Percentiles rank a stretch among this genome's conserved stretches.
phyloP scores from a whole-genome alignment of 1,140 invertebrate genomes.

The Drosophila pallidifrons region DNA sequence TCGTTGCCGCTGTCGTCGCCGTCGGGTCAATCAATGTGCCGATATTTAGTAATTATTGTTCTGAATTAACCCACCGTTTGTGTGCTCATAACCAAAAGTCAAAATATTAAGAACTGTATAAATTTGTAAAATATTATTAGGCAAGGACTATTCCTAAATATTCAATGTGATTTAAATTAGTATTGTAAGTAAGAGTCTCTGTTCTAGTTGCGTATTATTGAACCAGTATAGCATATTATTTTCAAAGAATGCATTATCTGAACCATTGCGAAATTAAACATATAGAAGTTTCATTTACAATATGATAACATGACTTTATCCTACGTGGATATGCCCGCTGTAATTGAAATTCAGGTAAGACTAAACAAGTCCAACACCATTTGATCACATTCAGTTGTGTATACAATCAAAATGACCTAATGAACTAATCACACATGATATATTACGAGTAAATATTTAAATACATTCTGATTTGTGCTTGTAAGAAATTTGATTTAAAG shows the following conservation, averaged over 20 bases:
- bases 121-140: constrained; percentile 8
- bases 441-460: neutral
- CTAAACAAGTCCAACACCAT: neutral
- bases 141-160: constrained; percentile 2
- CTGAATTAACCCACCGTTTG: constrained; percentile 17
- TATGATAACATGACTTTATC: constrained; percentile 86
- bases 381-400: neutral
- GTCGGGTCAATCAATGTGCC: constrained; percentile 56
- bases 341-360: constrained; percentile 88
- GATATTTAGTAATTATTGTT: constrained; percentile 33
- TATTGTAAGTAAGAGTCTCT: constrained; percentile 4
- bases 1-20: constrained; percentile 48
- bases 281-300: constrained; percentile 19
- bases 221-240: neutral
- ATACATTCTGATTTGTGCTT: neutral
- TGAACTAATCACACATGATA: neutral
- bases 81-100: neutral
- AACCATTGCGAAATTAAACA: neutral
- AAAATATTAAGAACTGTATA: neutral
- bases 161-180: constrained; percentile 19
- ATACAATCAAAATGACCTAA: neutral
- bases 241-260: neutral
- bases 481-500: neutral
- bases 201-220: neutral
- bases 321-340: constrained; percentile 88